Evolutionary conservation across 2,797 vertebrate genomes (phyloP).

Genomic region (Steatocranus sp.): DNA sequence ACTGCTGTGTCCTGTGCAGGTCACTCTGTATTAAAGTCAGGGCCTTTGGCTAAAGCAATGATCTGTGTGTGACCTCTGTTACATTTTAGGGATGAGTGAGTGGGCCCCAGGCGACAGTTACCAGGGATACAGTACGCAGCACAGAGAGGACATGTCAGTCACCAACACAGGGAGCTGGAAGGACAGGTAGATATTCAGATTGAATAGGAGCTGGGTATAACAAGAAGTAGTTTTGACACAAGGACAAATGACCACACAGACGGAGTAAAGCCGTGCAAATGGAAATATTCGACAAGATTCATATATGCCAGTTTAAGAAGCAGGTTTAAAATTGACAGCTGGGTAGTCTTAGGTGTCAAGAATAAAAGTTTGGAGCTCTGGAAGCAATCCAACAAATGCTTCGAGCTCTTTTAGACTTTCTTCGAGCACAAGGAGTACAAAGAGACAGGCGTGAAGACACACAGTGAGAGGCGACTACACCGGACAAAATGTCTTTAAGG

Average conservation of each 20-base stretch:
- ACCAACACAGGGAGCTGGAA: conserved; percentile 5
- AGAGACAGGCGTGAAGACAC: conserved; percentile 17
- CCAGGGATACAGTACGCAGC: conserved; percentile 47
- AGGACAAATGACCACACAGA: conserved; percentile 31
- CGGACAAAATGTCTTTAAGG: conserved; percentile 55
- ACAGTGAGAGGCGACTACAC: conserved; percentile 15
- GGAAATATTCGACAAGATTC: neutral
- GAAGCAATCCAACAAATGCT: conserved; percentile 25
- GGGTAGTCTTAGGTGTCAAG: conserved; percentile 7
- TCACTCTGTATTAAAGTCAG: conserved; percentile 54
- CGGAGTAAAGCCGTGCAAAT: neutral
- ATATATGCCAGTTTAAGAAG: neutral
- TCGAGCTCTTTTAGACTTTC: conserved; percentile 5
- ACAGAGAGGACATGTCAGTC: conserved; percentile 49
- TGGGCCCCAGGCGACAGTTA: conserved; percentile 51
- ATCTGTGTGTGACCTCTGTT: conserved; percentile 64
- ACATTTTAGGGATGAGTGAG: conserved; percentile 54
- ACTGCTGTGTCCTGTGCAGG: conserved; percentile 22
- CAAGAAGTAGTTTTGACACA: conserved; percentile 26
- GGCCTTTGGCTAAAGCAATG: conserved; percentile 52
- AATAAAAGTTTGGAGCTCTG: conserved; percentile 22
- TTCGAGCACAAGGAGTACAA: neutral
- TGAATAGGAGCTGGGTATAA: conserved; percentile 11
- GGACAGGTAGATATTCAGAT: conserved; percentile 37
- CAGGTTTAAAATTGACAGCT: conserved; percentile 13